Evolutionary conservation across 30 jellyfish, hydroid and myxozoan genomes (phyloP).

Genomic region (Aurelia aurita complex sp. Pacific): DNA sequence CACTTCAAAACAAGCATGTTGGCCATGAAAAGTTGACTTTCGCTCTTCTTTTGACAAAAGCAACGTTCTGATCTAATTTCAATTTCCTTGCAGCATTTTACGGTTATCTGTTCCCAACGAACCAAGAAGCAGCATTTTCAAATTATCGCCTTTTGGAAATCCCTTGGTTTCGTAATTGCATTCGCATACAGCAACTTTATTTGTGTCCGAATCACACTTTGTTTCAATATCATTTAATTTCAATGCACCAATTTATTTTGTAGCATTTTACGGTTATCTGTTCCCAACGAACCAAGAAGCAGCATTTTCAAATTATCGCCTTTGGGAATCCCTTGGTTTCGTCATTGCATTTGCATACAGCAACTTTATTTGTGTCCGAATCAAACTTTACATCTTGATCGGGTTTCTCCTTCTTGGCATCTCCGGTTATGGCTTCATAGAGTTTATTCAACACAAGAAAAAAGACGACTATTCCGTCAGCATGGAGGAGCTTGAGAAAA

Average conservation of each 20-base stretch:
- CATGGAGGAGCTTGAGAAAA: conserved; percentile 58
- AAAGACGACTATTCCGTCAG: conserved; percentile 24
- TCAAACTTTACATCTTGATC: conserved; percentile 72
- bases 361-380: conserved; percentile 60
- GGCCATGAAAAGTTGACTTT: too few relatives aligned
- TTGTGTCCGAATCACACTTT: conserved; percentile 71
- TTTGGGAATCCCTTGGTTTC: conserved; percentile 91
- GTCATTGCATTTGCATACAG: conserved; percentile 87
- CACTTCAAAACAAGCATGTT: too few relatives aligned
- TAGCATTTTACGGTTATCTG: conserved; percentile 89
- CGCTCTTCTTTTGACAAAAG: too few relatives aligned
- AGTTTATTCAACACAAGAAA: conserved; percentile 28
- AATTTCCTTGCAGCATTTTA: conserved; percentile 66
- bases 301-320: conserved; percentile 86
- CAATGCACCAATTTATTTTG: background rate
- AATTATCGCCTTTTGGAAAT: conserved; percentile 85
- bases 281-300: conserved; percentile 94
- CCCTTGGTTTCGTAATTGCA: conserved; percentile 87
- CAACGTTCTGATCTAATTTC: too few relatives aligned
- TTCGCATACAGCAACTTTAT: conserved; percentile 75
- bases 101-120: conserved; percentile 84
- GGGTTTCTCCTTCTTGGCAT: conserved; percentile 47
- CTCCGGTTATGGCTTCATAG: conserved; percentile 54
- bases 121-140: conserved; percentile 96
- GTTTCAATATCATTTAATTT: too few relatives aligned